A percentile compares a stretch with the other conserved stretches of the same genome.
phyloP scores from a whole-genome alignment of 2,888 invertebrate species.

The Gastracanthus pulcherrimus region DNA sequence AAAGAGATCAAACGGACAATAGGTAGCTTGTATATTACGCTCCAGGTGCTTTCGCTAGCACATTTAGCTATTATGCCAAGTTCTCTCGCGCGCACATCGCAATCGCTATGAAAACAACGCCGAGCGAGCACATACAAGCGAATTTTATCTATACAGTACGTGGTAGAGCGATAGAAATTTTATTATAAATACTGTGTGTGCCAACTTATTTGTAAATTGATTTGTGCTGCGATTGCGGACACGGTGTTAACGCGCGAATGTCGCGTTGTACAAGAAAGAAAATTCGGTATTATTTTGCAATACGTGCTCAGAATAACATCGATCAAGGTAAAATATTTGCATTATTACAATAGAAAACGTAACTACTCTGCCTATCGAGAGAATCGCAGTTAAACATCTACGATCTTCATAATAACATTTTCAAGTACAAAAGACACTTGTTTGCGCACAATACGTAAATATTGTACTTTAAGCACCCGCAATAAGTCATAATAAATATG shows the following conservation, averaged over 20 bases:
- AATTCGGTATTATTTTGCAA: constrained; percentile 15
- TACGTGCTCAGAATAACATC: constrained; percentile 40
- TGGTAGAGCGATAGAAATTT: constrained; percentile 46
- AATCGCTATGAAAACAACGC: constrained; percentile 32
- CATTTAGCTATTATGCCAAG: not conserved
- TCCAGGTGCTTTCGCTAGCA: constrained; percentile 8
- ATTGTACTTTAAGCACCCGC: constrained; percentile 51
- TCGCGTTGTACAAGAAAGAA: constrained; percentile 18
- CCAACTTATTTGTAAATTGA: constrained; percentile 41
- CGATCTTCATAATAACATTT: constrained; percentile 44
- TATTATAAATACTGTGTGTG: constrained; percentile 44
- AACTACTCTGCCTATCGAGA: constrained; percentile 42
- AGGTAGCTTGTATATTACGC: not conserved
- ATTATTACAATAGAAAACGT: constrained; percentile 46
- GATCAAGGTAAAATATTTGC: constrained; percentile 44
- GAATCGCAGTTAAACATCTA: constrained; percentile 47
- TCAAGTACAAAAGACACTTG: constrained; percentile 56
- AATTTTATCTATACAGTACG: not conserved
- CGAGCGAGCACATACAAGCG: constrained; percentile 22
- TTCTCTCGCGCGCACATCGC: not conserved
- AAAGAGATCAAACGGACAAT: constrained; percentile 51
- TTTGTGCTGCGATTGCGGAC: constrained; percentile 47
- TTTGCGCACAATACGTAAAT: constrained; percentile 22
- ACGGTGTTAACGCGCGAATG: constrained; percentile 14
- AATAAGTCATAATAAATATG: constrained; percentile 53